phyloP scores from a whole-genome alignment of 2,797 vertebrate genomes.

The Momotus momota region DNA sequence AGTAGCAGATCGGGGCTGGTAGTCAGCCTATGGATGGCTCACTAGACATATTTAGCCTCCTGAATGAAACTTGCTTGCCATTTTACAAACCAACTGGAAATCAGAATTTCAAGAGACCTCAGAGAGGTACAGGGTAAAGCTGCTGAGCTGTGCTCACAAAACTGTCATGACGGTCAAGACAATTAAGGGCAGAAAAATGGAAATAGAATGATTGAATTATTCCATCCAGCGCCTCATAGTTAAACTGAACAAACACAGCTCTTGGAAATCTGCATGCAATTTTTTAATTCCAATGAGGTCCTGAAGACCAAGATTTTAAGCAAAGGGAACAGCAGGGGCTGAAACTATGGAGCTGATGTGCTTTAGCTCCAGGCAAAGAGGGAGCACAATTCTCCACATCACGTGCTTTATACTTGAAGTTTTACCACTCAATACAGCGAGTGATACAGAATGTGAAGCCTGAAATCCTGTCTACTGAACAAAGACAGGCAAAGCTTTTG shows the following conservation, averaged over 20 bases:
- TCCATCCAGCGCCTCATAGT: not conserved
- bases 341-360: not conserved
- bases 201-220: not conserved
- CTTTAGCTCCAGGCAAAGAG: not conserved
- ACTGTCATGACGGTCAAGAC: not conserved
- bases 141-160: not conserved
- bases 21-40: not conserved
- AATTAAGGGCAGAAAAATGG: not conserved
- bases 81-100: not conserved
- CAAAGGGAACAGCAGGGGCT: not conserved
- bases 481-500: conserved; percentile 12
- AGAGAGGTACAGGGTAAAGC: not conserved
- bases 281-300: not conserved
- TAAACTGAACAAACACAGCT: not conserved
- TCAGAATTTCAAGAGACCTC: not conserved
- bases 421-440: not conserved
- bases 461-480: not conserved
- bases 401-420: not conserved
- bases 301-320: not conserved
- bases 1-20: not conserved
- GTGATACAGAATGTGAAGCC: not conserved
- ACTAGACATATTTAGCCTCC: not conserved
- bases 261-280: not conserved
- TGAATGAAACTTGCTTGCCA: not conserved
- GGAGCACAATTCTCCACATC: not conserved